Percentiles rank a stretch among this genome's conserved stretches.
These are phyloP conservation scores for Petrocephalus microphthalmus DNA, from an alignment of 2,113 vertebrate genomes.

Conservation along the genomic window DNA sequence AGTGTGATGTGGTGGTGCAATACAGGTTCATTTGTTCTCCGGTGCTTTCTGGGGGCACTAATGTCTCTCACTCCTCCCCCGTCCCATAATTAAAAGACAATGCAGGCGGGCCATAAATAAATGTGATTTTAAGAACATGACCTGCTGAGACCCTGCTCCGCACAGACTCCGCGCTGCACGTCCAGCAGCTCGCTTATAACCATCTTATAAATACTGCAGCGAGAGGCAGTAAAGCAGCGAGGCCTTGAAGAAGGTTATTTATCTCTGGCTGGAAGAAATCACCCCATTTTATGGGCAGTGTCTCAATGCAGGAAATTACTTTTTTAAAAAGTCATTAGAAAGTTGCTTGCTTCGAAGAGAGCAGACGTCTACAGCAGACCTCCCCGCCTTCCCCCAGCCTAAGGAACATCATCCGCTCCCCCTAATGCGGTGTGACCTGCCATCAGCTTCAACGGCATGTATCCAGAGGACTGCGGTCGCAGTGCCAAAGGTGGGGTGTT, in stretches of 20 bases:
- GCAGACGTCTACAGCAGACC: constrained; percentile 24
- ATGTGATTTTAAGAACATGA: neutral
- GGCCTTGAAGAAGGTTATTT: constrained; percentile 21
- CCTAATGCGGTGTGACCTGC: neutral
- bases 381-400: neutral
- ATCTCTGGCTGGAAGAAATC: constrained; percentile 25
- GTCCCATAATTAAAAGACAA: constrained; percentile 7
- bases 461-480: neutral
- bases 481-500: neutral
- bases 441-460: neutral
- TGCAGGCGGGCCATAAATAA: constrained; percentile 6
- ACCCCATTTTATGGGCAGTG: constrained; percentile 13
- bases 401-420: neutral
- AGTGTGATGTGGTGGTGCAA: neutral
- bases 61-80: neutral
- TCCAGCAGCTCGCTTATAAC: neutral
- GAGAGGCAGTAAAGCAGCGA: constrained; percentile 5
- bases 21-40: neutral
- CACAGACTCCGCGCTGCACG: neutral
- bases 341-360: constrained; percentile 23
- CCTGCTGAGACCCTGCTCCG: neutral
- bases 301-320: constrained; percentile 25
- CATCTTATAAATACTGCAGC: constrained; percentile 14
- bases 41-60: neutral
- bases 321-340: constrained; percentile 38